A percentile compares a stretch with the other conserved stretches of the same genome.
These are phyloP conservation scores for Toxostoma redivivum DNA, from an alignment of 2,113 vertebrate genomes.

Conservation along the genomic window DNA sequence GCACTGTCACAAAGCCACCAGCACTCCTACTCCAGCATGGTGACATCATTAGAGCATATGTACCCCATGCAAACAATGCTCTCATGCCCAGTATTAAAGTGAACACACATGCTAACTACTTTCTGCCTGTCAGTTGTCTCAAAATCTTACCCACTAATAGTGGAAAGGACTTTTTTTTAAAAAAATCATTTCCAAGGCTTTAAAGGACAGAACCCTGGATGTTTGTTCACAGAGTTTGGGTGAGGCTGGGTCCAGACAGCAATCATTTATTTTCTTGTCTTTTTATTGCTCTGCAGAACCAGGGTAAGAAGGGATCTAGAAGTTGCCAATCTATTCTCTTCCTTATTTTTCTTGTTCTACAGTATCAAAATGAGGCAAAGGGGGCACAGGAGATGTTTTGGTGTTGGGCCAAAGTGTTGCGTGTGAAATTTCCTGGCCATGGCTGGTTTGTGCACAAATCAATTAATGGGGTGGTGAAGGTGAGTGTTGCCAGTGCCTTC, in stretches of 20 bases:
- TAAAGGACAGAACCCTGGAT: not conserved
- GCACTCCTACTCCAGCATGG: not conserved
- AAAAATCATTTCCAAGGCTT: not conserved
- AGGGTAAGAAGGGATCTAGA: not conserved
- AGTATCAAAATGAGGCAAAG: not conserved
- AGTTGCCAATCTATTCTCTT: not conserved
- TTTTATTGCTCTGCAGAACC: not conserved
- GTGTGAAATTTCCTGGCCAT: accelerated
- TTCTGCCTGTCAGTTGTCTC: slow-evolving; percentile 17
- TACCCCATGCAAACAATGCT: not conserved
- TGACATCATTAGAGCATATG: slow-evolving; percentile 31
- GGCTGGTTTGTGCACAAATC: not conserved
- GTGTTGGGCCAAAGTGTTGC: not conserved
- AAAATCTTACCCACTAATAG: not conserved
- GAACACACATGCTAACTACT: not conserved
- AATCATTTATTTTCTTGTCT: not conserved
- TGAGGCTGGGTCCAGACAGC: not conserved
- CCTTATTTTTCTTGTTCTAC: not conserved
- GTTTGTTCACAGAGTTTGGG: not conserved
- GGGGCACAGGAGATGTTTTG: not conserved
- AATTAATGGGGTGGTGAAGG: accelerated
- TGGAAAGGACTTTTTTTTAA: not conserved
- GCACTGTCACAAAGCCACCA: not conserved
- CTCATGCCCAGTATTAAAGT: not conserved
- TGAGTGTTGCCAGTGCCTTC: not conserved